A percentile compares a stretch with the other conserved stretches of the same genome.
Evolutionary conservation across 1,140 invertebrate genomes (phyloP).

Genomic region (Stegodyphus mimosarum): DNA sequence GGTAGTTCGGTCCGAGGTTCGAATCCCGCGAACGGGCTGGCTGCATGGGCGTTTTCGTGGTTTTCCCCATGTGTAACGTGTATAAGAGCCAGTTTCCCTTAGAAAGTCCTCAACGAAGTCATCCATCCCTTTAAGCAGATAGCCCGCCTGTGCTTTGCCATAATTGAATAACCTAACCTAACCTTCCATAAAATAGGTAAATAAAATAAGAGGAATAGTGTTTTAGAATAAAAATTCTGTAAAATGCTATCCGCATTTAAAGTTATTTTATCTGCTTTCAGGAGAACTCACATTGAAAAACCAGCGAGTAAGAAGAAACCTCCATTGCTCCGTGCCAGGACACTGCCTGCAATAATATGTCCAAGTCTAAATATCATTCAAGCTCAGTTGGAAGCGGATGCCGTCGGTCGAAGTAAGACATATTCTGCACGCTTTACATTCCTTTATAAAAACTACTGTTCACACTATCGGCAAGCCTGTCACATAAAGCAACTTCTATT

Average conservation of each 20-base stretch:
- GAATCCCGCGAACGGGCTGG: too few species aligned
- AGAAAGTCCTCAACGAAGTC: too few species aligned
- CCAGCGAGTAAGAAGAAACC: conserved; percentile 68
- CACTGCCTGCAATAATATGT: conserved; percentile 86
- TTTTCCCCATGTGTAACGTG: too few species aligned
- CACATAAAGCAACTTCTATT: background rate
- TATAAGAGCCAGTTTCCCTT: too few species aligned
- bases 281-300: conserved; percentile 30
- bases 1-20: too few species aligned
- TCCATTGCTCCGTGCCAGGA: conserved; percentile 83
- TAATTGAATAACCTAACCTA: too few species aligned
- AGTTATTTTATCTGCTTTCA: background rate
- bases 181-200: too few species aligned
- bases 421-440: background rate
- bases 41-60: too few species aligned
- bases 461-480: background rate
- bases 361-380: conserved; percentile 86
- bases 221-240: background rate
- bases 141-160: too few species aligned
- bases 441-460: background rate
- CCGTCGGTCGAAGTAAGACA: conserved; percentile 5
- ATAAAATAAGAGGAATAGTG: background rate
- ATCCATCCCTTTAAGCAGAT: too few species aligned
- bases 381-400: conserved; percentile 67
- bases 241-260: background rate